Percentiles rank a stretch among this genome's conserved stretches.
Conservation (phyloP, 2,113 vertebrate species). For the Melanerpes aurifrons region DNA sequence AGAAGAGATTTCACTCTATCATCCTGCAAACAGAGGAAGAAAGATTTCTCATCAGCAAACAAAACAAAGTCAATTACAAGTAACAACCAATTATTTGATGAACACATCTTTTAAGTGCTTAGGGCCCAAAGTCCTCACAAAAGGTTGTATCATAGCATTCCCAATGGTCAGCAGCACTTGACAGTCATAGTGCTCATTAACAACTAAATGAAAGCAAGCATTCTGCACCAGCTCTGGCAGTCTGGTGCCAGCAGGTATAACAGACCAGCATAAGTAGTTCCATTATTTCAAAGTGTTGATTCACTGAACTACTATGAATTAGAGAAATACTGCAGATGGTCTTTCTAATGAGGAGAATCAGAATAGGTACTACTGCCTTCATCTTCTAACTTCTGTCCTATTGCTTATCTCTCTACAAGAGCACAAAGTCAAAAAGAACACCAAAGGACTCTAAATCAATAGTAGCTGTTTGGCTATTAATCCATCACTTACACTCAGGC, state of each 20-base stretch:
- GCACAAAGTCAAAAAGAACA: accelerated
- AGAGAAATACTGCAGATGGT: not conserved
- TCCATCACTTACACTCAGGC: not conserved
- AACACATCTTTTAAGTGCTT: not conserved
- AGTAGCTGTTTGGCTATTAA: not conserved
- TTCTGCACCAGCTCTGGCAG: not conserved
- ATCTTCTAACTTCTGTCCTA: not conserved
- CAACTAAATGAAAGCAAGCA: not conserved
- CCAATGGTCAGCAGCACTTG: not conserved
- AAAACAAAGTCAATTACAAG: not conserved
- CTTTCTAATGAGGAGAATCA: not conserved
- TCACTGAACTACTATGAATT: not conserved
- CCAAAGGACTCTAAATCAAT: not conserved
- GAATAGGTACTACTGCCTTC: not conserved
- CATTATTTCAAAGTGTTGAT: not conserved
- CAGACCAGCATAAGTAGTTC: accelerated
- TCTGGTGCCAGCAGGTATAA: not conserved
- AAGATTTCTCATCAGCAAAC: not conserved
- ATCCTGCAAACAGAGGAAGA: slow-evolving; percentile 66
- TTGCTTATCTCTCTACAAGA: not conserved
- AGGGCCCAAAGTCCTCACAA: not conserved
- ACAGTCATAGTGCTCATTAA: not conserved
- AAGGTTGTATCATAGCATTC: not conserved
- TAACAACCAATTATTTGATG: not conserved
- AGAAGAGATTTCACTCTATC: slow-evolving; percentile 74